Conservation (phyloP, 2,888 invertebrate species). For the Hemaris fuciformis region DNA sequence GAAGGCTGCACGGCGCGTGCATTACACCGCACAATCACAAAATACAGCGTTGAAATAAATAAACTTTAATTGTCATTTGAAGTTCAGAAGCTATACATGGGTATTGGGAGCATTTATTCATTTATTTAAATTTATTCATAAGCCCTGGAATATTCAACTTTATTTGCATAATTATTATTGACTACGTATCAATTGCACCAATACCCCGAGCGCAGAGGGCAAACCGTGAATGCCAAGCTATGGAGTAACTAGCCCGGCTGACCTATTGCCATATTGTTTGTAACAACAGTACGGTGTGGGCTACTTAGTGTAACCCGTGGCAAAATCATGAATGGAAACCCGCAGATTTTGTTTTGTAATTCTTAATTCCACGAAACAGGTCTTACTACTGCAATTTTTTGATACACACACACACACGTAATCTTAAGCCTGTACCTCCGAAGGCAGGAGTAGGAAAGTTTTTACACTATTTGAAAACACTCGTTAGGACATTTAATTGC, state of each 20-base stretch:
- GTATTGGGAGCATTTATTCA: too few species aligned
- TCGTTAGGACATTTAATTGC: too few species aligned
- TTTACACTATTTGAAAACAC: too few species aligned
- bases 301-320: background rate
- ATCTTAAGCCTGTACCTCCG: too few species aligned
- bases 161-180: background rate
- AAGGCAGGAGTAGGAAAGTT: too few species aligned
- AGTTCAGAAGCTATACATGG: too few species aligned
- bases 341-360: background rate
- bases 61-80: too few species aligned
- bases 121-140: too few species aligned
- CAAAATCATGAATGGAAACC: background rate
- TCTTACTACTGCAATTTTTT: background rate
- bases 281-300: background rate
- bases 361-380: background rate
- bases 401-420: background rate
- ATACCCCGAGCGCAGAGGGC: background rate
- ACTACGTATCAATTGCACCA: background rate
- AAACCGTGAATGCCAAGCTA: constrained; percentile 28
- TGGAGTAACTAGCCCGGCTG: constrained; percentile 31
- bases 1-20: too few species aligned
- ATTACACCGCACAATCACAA: too few species aligned
- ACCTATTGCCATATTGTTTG: constrained; percentile 41
- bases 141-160: too few species aligned
- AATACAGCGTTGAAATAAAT: too few species aligned